Conservation (phyloP, 2,888 invertebrate genomes). For the Scotopteryx bipunctaria region DNA sequence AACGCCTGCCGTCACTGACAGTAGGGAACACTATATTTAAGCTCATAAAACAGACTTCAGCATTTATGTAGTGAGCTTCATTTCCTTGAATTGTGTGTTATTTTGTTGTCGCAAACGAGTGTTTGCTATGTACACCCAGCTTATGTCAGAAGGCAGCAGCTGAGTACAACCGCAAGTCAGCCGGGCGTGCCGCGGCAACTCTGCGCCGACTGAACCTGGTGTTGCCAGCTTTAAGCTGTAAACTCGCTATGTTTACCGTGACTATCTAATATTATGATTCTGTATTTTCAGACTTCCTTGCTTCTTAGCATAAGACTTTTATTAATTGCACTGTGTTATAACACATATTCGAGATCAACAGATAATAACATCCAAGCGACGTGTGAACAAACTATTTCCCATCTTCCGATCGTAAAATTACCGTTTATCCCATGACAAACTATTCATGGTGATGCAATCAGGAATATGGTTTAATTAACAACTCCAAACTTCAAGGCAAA, state of each 20-base stretch:
- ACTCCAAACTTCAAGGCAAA: constrained; percentile 54
- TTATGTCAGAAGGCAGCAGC: constrained; percentile 50
- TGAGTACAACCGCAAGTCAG: constrained; percentile 42
- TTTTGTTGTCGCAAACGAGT: not conserved
- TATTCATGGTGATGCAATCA: constrained; percentile 28
- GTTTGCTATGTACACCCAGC: not conserved
- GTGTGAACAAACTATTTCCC: constrained; percentile 14
- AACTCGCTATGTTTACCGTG: constrained; percentile 2
- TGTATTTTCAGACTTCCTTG: too few species aligned
- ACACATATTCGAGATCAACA: too few species aligned
- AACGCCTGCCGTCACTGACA: not conserved
- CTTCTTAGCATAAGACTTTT: too few species aligned
- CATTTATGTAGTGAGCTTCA: too few species aligned
- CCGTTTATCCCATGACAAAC: constrained; percentile 16
- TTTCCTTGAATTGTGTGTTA: not conserved
- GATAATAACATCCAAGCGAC: not conserved
- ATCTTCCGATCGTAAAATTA: constrained; percentile 12
- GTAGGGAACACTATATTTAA: not conserved
- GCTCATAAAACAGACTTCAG: too few species aligned
- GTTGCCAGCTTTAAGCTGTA: constrained; percentile 17
- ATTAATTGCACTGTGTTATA: too few species aligned
- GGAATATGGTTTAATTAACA: constrained; percentile 45
- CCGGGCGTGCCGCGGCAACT: constrained; percentile 25
- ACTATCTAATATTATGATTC: too few species aligned
- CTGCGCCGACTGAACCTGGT: constrained; percentile 13